A percentile compares a stretch with the other conserved stretches of the same genome.
These are phyloP conservation scores for Tortricodes alternella DNA, from an alignment of 2,888 invertebrate genomes.

Conservation along the genomic window DNA sequence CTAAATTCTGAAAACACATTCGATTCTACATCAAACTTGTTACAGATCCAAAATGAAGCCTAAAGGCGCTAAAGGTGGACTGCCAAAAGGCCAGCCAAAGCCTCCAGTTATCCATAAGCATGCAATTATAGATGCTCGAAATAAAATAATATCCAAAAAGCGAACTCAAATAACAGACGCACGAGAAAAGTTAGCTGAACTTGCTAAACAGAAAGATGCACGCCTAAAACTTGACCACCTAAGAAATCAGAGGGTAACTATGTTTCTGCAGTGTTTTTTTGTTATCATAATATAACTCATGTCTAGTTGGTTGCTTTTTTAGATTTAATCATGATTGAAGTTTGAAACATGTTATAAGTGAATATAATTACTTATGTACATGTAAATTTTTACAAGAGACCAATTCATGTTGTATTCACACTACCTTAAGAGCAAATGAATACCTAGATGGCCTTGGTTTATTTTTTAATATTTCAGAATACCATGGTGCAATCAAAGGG, in stretches of 20 bases:
- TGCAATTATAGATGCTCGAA: conserved; percentile 85
- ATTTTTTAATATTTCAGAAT: conserved; percentile 36
- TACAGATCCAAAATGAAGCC: conserved; percentile 35
- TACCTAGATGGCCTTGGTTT: no score
- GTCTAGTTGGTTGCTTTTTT: no score
- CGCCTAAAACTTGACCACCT: conserved; percentile 87
- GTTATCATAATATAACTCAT: background rate
- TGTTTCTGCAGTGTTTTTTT: background rate
- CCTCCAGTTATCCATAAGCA: conserved; percentile 38
- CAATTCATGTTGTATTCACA: no score
- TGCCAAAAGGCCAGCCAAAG: conserved; percentile 37
- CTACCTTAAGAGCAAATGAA: no score
- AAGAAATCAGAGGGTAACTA: conserved; percentile 73
- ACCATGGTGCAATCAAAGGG: conserved; percentile 41
- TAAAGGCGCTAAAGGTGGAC: conserved; percentile 30
- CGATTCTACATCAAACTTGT: conserved; percentile 13
- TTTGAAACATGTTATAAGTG: no score
- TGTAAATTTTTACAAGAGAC: no score
- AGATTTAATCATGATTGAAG: no score
- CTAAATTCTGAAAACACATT: background rate
- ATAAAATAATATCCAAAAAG: conserved; percentile 90
- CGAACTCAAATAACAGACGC: conserved; percentile 90
- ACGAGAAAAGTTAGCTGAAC: conserved; percentile 89
- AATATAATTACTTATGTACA: no score
- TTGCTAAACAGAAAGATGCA: conserved; percentile 89